Base-by-base conservation (phyloP, 2,113 vertebrate genomes). In the Ramphastos sulfuratus region DNA sequence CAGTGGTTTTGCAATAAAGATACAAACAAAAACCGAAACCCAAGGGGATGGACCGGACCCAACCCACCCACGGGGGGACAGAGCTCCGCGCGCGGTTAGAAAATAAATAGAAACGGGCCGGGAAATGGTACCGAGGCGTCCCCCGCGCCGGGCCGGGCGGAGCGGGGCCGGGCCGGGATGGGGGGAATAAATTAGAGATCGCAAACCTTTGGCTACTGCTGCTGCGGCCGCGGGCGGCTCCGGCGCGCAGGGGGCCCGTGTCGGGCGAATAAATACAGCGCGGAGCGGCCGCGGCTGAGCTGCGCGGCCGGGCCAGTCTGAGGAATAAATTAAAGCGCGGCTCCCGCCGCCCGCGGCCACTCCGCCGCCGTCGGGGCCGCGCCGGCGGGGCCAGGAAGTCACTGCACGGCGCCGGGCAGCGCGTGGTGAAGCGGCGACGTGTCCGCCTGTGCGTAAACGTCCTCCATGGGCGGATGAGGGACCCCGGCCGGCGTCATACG, bases 381-480 rank as follows among this genome's bases (percentile, higher is more conserved):
- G 44, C 54, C 58, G 64, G 80, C 66, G 90, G 84, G 67, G 2
- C 35, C 89, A 69, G 60, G 92, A 97, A 98, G 98, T 99, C 99
- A 99, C 97, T 98, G 99, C 97, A 98, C 99, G 33, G 99, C 98
- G 94, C 98, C 98, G 85, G 99, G 99, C 97, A 99, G 98, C 97
- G 99, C 98, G 98, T 99, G 99, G 96, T 99, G 99, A 96, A 99
- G 98, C 96, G 98, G 98, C 89, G 99, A 98, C 93, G 98, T 98
- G 97, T 99, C 99, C 96, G 98, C 99, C 81, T 98, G 99, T 92
- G 98, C 98, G 97, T 99, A 99, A 97, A 99, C 99, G 98, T 99
- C 99, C 98, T 99, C 99, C 99, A 99, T 99, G 94, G 98, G 98
- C 73, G 99, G 98, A 93, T 99, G 99, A 95, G 98, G 98, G 85